Evolutionary conservation across 2,797 vertebrate genomes (phyloP).

Genomic region (Pseudochirops cupreus): DNA sequence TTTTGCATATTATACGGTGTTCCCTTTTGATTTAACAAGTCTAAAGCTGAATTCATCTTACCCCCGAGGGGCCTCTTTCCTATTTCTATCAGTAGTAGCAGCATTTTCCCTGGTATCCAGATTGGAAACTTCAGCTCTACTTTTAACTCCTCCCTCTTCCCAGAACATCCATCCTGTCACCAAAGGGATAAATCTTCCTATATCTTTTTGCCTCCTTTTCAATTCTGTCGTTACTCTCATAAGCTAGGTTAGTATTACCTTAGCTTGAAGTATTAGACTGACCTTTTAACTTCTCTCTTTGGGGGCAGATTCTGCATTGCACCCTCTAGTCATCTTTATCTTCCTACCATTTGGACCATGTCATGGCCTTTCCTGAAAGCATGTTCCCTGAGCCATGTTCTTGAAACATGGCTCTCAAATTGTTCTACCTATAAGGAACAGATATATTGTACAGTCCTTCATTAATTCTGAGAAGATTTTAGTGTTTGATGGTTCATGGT

Average conservation of each 20-base stretch:
- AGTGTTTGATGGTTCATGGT: neutral
- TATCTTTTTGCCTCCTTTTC: neutral
- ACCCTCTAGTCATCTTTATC: neutral
- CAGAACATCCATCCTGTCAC: neutral
- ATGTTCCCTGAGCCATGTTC: neutral
- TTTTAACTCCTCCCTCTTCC: neutral
- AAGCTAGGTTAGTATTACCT: neutral
- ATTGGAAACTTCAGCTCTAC: neutral
- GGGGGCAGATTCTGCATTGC: neutral
- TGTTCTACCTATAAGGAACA: neutral
- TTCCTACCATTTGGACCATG: neutral
- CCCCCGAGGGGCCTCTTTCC: neutral
- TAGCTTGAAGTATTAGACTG: neutral
- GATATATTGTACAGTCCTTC: neutral
- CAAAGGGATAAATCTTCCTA: neutral
- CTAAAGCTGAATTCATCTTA: neutral
- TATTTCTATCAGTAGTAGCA: neutral
- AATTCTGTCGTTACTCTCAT: neutral
- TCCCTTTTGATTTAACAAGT: constrained; percentile 11
- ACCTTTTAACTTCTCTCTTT: neutral
- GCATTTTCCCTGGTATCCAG: neutral
- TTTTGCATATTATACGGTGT: neutral
- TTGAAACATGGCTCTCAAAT: neutral
- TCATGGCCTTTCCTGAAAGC: constrained; percentile 24
- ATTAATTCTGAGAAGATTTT: neutral